These are phyloP conservation scores for Calameuta pallipes DNA, from an alignment of 2,888 invertebrate genomes.

Conservation along the genomic window DNA sequence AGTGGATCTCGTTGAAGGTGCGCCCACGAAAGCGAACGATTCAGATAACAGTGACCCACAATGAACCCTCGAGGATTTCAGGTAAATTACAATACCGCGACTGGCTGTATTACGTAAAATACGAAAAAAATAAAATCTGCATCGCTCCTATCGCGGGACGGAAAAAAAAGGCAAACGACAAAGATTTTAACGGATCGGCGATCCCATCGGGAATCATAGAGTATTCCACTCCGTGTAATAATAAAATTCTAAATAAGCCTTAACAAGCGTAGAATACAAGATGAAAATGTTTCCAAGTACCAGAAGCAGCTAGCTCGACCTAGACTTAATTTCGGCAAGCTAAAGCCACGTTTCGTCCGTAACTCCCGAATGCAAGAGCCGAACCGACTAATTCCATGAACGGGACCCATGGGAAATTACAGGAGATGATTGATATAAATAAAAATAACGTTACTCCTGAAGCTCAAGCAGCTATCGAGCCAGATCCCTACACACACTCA, in stretches of 20 bases:
- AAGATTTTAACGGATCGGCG: background rate
- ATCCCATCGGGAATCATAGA: background rate
- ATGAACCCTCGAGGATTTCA: background rate
- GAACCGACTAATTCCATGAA: slow-evolving; percentile 50
- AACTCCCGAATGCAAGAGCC: slow-evolving; percentile 28
- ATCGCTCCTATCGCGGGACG: background rate
- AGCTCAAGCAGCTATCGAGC: background rate
- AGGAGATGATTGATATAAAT: slow-evolving; percentile 52
- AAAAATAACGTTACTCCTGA: slow-evolving; percentile 28
- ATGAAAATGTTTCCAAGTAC: background rate
- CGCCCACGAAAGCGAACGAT: background rate
- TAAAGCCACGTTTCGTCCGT: background rate
- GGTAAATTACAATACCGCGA: background rate
- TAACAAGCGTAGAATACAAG: background rate
- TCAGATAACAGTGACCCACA: background rate
- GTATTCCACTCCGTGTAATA: background rate
- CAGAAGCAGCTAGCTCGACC: background rate
- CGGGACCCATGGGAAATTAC: slow-evolving; percentile 58
- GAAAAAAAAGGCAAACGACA: background rate
- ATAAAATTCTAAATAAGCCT: background rate
- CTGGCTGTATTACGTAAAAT: background rate
- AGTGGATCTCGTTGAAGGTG: background rate
- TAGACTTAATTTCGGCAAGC: background rate
- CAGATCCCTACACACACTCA: background rate
- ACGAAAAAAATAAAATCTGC: background rate